Evolutionary conservation across 2,888 invertebrate species (phyloP), one percentile per base, ranked within the genome.

Genomic region (Holacanthella duospinosa): DNA sequence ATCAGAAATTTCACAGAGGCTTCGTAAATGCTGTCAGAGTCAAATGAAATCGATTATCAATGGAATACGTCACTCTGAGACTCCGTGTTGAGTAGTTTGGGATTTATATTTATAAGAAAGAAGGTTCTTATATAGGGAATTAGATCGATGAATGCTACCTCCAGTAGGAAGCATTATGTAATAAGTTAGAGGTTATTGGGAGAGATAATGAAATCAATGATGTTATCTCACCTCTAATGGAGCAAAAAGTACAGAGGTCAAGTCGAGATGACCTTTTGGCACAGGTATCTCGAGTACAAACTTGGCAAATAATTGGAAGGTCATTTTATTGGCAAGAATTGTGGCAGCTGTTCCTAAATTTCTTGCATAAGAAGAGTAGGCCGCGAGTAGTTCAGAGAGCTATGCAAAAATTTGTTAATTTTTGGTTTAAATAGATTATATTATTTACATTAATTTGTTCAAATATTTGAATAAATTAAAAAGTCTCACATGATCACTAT

Each of bases 251-350:
- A 71, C 57, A 16, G 68, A 68, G 26, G 72, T 72, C 66, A 72
- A 66, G 62, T 72, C 72, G 27, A 70, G 66, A 65, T 72, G 72
- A 67, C 72, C 72, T 63, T 72, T 72, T 68, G 72, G 72, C 66
- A 71, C 71, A 44, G 68, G 68, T 24, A 68, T 72, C 64, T 70
- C 71, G 56, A 72, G 59, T 36, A 72, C 70, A 64, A 72, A 72
- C 56, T 66, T 62, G 59, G 72, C 71, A 65, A 72, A 72, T 19
- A 64, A 61, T 65, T 71, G 68, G 36, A 69, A 53, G 48, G 68
- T 67, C 70, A 72, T 72, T 62, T 72, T 72, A 24, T 70, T 68
- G n/a, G 69, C 64, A 4, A 72, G 65, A 60, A 71, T 68, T 64
- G 61, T 64, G 6, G 71, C 66, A 26, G 71, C 70, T 36, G 60